These are phyloP conservation scores for Oikopleura vanhoeffeni DNA, from an alignment of 23 tunicate genomes.

Conservation along the genomic window DNA sequence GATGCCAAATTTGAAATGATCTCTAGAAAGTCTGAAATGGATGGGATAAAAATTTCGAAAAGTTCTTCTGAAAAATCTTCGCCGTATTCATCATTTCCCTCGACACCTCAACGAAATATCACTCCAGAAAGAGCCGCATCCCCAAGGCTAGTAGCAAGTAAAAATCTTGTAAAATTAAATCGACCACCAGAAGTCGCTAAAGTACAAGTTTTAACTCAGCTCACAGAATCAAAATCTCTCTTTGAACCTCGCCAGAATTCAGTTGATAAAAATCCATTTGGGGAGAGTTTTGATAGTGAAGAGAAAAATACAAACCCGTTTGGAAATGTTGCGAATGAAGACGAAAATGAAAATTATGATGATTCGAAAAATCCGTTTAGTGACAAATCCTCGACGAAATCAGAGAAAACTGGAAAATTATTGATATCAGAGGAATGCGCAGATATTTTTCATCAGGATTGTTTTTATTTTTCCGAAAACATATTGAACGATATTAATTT, in stretches of 20 bases:
- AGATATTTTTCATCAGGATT: neutral
- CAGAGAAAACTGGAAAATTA: neutral
- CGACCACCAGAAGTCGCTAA: too few species aligned
- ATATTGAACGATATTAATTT: too few species aligned
- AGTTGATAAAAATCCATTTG: too few species aligned
- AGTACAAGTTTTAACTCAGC: too few species aligned
- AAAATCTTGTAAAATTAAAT: too few species aligned
- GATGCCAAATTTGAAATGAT: neutral
- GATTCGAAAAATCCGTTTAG: neutral
- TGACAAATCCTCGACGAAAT: neutral
- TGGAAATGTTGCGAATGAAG: neutral
- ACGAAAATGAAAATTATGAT: slow-evolving; percentile 11
- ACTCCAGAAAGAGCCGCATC: neutral
- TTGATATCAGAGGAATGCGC: neutral
- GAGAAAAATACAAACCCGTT: neutral
- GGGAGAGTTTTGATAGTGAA: too few species aligned
- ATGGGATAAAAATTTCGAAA: too few species aligned
- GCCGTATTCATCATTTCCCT: neutral
- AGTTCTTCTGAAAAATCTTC: neutral
- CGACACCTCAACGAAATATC: neutral
- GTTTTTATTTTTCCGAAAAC: too few species aligned
- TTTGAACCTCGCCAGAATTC: too few species aligned
- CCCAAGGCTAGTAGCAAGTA: too few species aligned
- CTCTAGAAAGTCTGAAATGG: too few species aligned
- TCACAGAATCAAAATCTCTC: too few species aligned